Evolutionary conservation across 2,888 invertebrate species (phyloP).

Genomic region (Machimus rusticus): DNA sequence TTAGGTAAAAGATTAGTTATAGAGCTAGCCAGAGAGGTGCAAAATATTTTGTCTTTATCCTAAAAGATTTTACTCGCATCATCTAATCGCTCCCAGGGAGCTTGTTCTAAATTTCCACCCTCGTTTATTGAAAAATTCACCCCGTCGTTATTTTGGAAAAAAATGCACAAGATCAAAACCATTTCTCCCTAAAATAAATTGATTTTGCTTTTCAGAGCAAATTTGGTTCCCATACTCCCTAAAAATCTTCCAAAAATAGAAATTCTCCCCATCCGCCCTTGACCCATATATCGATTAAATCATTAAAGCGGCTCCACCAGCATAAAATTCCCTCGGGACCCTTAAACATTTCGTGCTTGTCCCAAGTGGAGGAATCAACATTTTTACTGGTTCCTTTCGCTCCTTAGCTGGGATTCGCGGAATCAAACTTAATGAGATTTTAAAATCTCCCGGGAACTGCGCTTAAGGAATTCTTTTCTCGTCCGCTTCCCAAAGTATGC

Average conservation of each 20-base stretch:
- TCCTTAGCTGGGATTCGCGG: not conserved
- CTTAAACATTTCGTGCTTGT: not conserved
- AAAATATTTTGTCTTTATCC: too few species aligned
- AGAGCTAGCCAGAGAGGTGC: too few species aligned
- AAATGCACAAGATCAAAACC: not conserved
- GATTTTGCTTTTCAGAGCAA: not conserved
- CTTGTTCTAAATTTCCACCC: not conserved
- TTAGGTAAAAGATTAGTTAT: too few species aligned
- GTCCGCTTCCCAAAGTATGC: not conserved
- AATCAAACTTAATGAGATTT: conserved; percentile 38
- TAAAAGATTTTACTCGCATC: not conserved
- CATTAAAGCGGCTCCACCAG: not conserved
- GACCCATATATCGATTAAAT: conserved; percentile 32
- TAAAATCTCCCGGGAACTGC: conserved; percentile 10
- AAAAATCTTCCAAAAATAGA: not conserved
- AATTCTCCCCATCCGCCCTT: not conserved
- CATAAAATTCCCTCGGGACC: not conserved
- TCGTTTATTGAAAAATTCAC: not conserved
- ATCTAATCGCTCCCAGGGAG: not conserved
- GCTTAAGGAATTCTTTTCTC: conserved; percentile 7
- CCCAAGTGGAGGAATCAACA: not conserved
- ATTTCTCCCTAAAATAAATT: not conserved
- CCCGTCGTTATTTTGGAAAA: not conserved
- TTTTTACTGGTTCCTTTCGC: not conserved
- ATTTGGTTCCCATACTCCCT: not conserved